Evolutionary conservation across 2,888 invertebrate genomes (phyloP), one percentile per base, ranked within the genome.

Genomic region (Metacarcinus magister): DNA sequence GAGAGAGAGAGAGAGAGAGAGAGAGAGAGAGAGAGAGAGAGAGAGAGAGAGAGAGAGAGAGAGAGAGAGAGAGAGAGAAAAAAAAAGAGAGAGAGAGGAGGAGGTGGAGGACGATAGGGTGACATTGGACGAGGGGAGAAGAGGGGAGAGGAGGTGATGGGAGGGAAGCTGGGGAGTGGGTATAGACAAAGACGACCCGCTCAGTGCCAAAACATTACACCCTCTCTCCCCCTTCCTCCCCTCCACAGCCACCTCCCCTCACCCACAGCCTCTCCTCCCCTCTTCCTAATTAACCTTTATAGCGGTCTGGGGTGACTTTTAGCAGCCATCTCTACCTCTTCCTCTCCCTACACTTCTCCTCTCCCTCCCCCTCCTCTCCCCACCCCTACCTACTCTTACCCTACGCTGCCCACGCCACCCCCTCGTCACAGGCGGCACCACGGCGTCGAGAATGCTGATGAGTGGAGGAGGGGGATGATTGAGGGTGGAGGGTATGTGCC

Each of bases 281-380:
- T 4, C 82, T 32, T 82, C 82, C 82, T 82, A 82, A 82, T 82
- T 82, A 67, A 82, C 82, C 82, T 82, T 82, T 82, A 82, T 32
- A 82, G 82, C 82, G 82, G 82, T 82, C 82, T 82, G 82, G 32
- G 82, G 82, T 82, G 82, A 82, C 82, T 82, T 82, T 82, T 82
- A 82, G 82, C 28, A 82, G 82, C 82, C n/a, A 28, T 82, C 82
- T 32, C 28, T 10, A n/a, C 7, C 75, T 10, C 28, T 16, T 28
- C 28, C n/a, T 4, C 10, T 19, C 60, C 23, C 60, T 2, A 2
- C 60, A 7, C 2, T 2, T 60, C 23, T 19, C 60, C 23, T 2
- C 5, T 16, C 60, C 60, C 23, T 19, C 16, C 60, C 60, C 60
- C 60, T 60, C 60, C 60, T 23, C 75, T 32, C 82, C 32, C 82